Conservation (phyloP, 2,888 invertebrate species). For the Athripsodes cinereus region DNA sequence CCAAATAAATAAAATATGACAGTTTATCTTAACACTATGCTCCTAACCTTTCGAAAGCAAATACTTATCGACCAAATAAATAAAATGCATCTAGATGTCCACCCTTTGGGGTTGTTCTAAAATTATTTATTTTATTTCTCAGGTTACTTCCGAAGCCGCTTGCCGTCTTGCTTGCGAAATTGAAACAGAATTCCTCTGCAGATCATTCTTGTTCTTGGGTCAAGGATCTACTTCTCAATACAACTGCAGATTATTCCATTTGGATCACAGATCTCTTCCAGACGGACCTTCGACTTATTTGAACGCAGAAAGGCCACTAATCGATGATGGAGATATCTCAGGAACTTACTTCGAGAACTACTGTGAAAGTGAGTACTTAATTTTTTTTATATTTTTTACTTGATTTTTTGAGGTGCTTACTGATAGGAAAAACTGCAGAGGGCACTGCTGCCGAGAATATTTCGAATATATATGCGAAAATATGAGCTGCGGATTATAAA, state of each 20-base stretch:
- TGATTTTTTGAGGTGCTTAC: no score
- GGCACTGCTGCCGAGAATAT: no score
- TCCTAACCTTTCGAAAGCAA: no score
- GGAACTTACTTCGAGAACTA: conserved; percentile 87
- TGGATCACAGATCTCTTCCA: conserved; percentile 87
- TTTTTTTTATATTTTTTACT: no score
- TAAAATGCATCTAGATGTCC: no score
- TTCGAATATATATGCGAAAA: no score
- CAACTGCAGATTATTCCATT: conserved; percentile 87
- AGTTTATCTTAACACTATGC: no score
- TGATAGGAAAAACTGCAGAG: no score
- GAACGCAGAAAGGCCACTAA: conserved; percentile 82
- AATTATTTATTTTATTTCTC: conserved; percentile 23
- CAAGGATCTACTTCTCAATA: conserved; percentile 57
- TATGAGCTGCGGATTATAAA: no score
- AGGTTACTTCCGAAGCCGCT: conserved; percentile 82
- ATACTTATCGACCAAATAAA: no score
- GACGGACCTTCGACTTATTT: conserved; percentile 89
- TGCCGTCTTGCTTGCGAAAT: conserved; percentile 87
- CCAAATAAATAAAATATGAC: no score
- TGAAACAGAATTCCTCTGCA: conserved; percentile 87
- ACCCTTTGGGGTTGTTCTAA: no score
- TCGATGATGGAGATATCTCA: conserved; percentile 85
- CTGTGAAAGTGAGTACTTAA: conserved; percentile 75
- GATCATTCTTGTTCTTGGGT: conserved; percentile 74